A percentile compares a stretch with the other conserved stretches of the same genome.
Conservation (phyloP, 2,888 invertebrate genomes). For the Xylota segnis region DNA sequence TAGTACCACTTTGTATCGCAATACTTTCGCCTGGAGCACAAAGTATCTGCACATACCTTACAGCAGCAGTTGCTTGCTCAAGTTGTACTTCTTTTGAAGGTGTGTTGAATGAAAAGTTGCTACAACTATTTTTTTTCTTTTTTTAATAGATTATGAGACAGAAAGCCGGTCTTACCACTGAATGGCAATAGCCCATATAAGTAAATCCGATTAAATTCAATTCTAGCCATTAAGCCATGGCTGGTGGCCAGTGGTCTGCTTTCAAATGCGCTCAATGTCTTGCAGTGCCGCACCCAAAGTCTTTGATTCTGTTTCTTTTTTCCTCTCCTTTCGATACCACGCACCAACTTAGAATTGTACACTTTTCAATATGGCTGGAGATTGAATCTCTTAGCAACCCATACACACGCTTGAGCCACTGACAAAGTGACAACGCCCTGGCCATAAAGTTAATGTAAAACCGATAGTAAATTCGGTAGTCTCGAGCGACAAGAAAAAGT, state of each 20-base stretch:
- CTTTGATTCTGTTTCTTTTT: constrained; percentile 29
- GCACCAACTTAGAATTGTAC: constrained; percentile 58
- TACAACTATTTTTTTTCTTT: constrained; percentile 30
- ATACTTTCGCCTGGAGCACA: constrained; percentile 7
- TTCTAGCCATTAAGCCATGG: constrained; percentile 66
- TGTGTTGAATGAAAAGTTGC: constrained; percentile 68
- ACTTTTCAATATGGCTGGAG: constrained; percentile 50
- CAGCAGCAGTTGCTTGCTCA: background rate
- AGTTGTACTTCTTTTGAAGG: constrained; percentile 51
- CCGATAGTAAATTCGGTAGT: constrained; percentile 22
- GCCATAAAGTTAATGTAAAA: constrained; percentile 33
- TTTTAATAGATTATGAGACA: constrained; percentile 50
- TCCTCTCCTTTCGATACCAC: constrained; percentile 44
- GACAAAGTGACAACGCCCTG: constrained; percentile 65
- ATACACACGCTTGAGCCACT: background rate
- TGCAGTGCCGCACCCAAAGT: constrained; percentile 73
- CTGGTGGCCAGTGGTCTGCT: constrained; percentile 70
- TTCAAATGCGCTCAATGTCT: constrained; percentile 73
- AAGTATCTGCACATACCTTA: background rate
- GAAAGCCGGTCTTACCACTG: constrained; percentile 66
- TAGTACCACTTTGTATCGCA: background rate
- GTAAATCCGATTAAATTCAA: constrained; percentile 73
- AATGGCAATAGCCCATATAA: constrained; percentile 71
- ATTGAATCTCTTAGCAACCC: constrained; percentile 44
- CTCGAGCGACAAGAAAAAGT: background rate